Conservation (phyloP, 2,888 invertebrate species). For the Augochlorella aurata region DNA sequence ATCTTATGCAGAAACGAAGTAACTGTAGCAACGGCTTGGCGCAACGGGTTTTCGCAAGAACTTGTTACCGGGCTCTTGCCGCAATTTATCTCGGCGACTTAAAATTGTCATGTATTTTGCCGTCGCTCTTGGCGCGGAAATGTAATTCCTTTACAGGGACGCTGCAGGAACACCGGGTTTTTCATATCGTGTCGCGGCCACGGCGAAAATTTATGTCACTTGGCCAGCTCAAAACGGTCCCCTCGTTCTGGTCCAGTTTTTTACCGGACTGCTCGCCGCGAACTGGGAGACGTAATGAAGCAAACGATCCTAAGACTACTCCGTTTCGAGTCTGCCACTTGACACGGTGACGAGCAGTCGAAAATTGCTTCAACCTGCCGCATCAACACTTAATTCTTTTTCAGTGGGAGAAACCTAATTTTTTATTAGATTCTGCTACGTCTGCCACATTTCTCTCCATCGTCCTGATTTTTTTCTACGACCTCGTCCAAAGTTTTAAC, state of each 20-base stretch:
- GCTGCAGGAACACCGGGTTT: slow-evolving; percentile 9
- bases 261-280: not conserved
- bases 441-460: too few relatives aligned
- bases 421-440: too few relatives aligned
- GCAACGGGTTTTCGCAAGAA: slow-evolving; percentile 34
- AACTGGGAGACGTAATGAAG: slow-evolving; percentile 9
- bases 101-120: slow-evolving; percentile 42
- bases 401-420: too few relatives aligned
- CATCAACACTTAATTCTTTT: not conserved
- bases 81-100: slow-evolving; percentile 40
- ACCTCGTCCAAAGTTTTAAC: too few relatives aligned
- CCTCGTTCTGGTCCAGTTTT: not conserved
- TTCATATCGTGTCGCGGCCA: slow-evolving; percentile 2
- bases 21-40: slow-evolving; percentile 10
- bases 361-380: not conserved
- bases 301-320: not conserved
- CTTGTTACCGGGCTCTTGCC: slow-evolving; percentile 22
- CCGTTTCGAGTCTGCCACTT: not conserved
- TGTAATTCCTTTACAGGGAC: slow-evolving; percentile 21
- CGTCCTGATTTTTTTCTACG: too few relatives aligned
- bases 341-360: not conserved
- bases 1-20: slow-evolving; percentile 12
- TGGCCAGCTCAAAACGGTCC: slow-evolving; percentile 11
- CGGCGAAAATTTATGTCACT: slow-evolving; percentile 31
- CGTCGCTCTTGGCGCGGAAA: slow-evolving; percentile 31